phyloP scores from a whole-genome alignment of 2,888 invertebrate genomes.

The Limenitis camilla region DNA sequence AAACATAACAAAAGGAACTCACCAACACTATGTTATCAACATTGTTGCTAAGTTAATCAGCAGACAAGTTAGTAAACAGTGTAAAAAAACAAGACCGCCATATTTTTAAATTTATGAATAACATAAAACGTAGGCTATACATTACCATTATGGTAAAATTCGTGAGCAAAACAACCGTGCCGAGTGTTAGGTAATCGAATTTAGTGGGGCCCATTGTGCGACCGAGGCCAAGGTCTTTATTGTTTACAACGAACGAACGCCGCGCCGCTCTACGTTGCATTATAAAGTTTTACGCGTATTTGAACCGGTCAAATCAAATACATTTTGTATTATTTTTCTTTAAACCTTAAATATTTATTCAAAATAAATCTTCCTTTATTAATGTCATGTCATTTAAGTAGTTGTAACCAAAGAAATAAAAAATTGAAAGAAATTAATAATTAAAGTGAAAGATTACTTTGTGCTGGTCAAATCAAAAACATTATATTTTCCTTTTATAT shows the following conservation, averaged over 20 bases:
- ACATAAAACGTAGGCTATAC: slow-evolving; percentile 12
- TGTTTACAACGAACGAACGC: slow-evolving; percentile 61
- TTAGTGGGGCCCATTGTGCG: slow-evolving; percentile 64
- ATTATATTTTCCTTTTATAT: too few relatives aligned
- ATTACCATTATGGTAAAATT: slow-evolving; percentile 43
- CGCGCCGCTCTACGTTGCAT: slow-evolving; percentile 26
- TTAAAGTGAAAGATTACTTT: too few relatives aligned
- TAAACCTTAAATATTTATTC: too few relatives aligned
- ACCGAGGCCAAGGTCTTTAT: slow-evolving; percentile 62
- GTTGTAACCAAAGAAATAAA: too few relatives aligned
- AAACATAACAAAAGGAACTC: too few relatives aligned
- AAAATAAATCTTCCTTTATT: not conserved
- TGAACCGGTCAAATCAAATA: slow-evolving; percentile 1
- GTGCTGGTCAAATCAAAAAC: too few relatives aligned
- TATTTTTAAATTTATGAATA: not conserved
- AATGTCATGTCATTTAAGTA: too few relatives aligned
- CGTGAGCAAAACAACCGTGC: slow-evolving; percentile 56
- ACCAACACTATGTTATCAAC: not conserved
- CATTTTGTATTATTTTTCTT: too few relatives aligned
- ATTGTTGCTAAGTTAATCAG: not conserved
- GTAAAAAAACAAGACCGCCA: not conserved
- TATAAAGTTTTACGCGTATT: slow-evolving; percentile 15
- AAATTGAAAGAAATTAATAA: too few relatives aligned
- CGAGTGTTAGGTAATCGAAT: slow-evolving; percentile 62
- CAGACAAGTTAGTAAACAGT: not conserved